Base-by-base conservation (phyloP, 2,113 vertebrate species). In the Brachirus orientalis region DNA sequence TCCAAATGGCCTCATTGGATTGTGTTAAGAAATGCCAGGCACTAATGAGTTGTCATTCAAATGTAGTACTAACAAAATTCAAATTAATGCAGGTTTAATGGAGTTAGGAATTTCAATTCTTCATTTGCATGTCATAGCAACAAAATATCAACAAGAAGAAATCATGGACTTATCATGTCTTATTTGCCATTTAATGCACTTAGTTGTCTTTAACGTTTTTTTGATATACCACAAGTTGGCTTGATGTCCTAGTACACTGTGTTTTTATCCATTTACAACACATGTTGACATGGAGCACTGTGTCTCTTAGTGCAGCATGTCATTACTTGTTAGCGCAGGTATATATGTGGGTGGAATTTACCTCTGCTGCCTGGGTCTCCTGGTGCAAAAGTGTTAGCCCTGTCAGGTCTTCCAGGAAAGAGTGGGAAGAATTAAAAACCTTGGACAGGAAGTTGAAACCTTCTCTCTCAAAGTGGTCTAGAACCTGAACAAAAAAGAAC, bases 351-450 rank as follows among this genome's bases (percentile, higher is more conserved):
- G 18, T 22, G 70, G 7, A 10, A 89, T 91, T 69, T 94, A 99
- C 98, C 97, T 99, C 97, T 20, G 97, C 98, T 46, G 96, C 96
- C 83, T 99, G 97, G 0, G 97, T 99, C 88, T 99, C 98, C 88
- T 99, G 97, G 74, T 99, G 98, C 18, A 99, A 87, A 80, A 98
- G 87, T 0, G 98, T 99, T 41, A 99, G 94, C 19, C 97, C 98
- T 0, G 98, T 99, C 85, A 99, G 90, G 83, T 99, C 98, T 89
- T 99, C 98, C 84, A 99, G 92, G 93, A 98, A 99, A 41, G 97
- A 97, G 92, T 99, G 98, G n/a, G 98, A 97, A 28, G 98, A 99
- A 92, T 99, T 98, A 87, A 99, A 99, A 84, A 98, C 98, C 75
- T 97, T 94, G 4, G 93, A 94, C 33, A 99, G 91, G 90, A 99